Conservation (phyloP, 1,140 invertebrate genomes). For the Diorhabda carinulata region DNA sequence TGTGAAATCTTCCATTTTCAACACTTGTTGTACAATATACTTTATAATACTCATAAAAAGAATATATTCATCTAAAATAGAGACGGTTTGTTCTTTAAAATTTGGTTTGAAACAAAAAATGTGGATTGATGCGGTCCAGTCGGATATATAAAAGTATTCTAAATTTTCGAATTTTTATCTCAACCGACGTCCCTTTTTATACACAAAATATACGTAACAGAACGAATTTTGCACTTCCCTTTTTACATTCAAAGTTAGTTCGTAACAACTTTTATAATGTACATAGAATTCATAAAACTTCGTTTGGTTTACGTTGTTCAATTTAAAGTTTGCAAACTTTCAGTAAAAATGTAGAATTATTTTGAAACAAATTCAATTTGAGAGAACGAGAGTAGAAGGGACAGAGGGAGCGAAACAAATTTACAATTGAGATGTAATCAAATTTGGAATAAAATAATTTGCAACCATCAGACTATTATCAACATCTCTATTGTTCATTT, state of each 20-base stretch:
- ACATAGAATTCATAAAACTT: constrained; percentile 42
- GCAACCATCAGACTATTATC: background rate
- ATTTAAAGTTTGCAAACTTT: constrained; percentile 36
- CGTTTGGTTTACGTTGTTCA: constrained; percentile 40
- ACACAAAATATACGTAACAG: constrained; percentile 4
- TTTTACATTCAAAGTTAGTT: constrained; percentile 19
- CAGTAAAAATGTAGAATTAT: constrained; percentile 38
- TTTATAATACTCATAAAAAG: too few relatives aligned
- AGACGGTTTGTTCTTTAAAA: too few relatives aligned
- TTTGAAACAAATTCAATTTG: constrained; percentile 42
- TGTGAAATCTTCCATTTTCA: too few relatives aligned
- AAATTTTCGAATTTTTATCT: constrained; percentile 12
- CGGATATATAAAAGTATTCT: background rate
- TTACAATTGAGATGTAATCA: constrained; percentile 28
- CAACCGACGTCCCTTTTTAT: constrained; percentile 8
- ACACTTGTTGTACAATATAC: too few relatives aligned
- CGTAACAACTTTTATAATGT: constrained; percentile 43
- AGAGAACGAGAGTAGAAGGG: background rate
- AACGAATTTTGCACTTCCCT: constrained; percentile 28
- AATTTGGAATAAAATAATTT: constrained; percentile 18
- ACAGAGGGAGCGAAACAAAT: constrained; percentile 24
- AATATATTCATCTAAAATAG: too few relatives aligned
- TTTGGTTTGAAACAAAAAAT: background rate
- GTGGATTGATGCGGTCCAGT: background rate
- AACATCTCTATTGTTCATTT: background rate